Base-by-base conservation (phyloP, 1,140 invertebrate genomes). In the Lamellibrachia luymesi region DNA sequence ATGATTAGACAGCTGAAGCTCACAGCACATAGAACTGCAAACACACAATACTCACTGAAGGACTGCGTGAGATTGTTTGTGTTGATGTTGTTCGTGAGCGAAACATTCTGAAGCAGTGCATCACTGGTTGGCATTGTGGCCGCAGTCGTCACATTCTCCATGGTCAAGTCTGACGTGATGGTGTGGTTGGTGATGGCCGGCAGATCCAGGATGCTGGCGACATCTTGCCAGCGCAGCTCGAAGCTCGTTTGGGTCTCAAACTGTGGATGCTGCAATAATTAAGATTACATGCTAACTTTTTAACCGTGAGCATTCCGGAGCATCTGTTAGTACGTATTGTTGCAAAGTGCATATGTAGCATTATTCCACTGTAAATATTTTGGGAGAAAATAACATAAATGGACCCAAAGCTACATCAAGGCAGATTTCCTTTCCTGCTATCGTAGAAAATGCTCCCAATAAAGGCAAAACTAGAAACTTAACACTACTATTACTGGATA, bases 201-300 rank as follows among this genome's bases (percentile, higher is more conserved):
- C 90, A 91, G 50, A 13, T 49, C 49, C 13, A 91, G 50, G 50
- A 91, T 91, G 90, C 50, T 91, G n/a, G 90, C 38, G n/a, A 91
- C 50, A 22, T 91, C 90, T n/a, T 91, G 90, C 90, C 90, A 91
- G 90, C 90, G 90, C 90, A 50, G 90, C 90, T 91, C 90, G 27
- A 91, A 91, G 38, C 49, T 50, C 0, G 38, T 91, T 5, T 91
- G 90, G 13, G 38, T 49, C 90, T 91, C 49, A 51, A 25, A 91
- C 90, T 51, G 38, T 51, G 8, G 90, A 49, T 4, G 90, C 38
- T 91, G 64, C 64, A 80, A 80, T 80, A 80, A 10, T 4, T 22
- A 6, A 80, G 13, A 4, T 80, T 80, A 22, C 38, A 38, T 17
- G 7, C 8, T 80, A 80, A 22, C 13, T 80, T 38, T 17, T 80